Percentiles rank a stretch among this genome's conserved stretches.
These are phyloP conservation scores for Amia ocellicauda DNA, from an alignment of 2,113 vertebrate genomes.

Conservation along the genomic window DNA sequence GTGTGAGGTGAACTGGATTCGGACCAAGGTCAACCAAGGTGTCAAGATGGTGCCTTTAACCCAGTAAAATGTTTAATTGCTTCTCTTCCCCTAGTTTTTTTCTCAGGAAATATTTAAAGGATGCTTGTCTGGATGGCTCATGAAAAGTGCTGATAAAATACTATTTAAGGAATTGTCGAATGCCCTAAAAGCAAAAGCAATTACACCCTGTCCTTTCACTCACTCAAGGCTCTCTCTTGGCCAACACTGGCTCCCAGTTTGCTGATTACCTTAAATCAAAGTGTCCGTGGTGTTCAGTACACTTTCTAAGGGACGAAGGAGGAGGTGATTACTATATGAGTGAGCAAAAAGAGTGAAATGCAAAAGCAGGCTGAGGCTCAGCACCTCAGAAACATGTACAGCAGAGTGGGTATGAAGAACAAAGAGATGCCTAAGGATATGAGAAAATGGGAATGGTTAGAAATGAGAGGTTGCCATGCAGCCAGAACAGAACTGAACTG, in stretches of 20 bases:
- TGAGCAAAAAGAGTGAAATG: too few species aligned
- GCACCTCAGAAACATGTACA: too few species aligned
- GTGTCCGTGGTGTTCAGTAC: not conserved
- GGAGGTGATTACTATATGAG: not conserved
- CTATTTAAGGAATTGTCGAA: not conserved
- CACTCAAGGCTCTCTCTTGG: not conserved
- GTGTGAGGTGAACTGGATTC: not conserved
- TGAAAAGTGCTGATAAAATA: not conserved
- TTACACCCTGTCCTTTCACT: too few species aligned
- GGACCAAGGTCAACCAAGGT: not conserved
- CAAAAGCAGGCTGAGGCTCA: too few species aligned
- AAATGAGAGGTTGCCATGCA: too few species aligned
- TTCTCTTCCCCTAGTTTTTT: not conserved
- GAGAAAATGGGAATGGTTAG: not conserved
- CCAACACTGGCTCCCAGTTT: not conserved
- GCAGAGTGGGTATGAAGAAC: not conserved
- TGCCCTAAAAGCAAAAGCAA: not conserved
- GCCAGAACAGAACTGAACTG: too few species aligned
- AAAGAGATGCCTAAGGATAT: too few species aligned
- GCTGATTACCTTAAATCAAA: not conserved
- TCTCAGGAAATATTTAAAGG: not conserved
- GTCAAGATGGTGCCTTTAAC: not conserved
- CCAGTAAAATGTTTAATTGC: not conserved
- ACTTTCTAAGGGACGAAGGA: not conserved
- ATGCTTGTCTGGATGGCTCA: not conserved